A percentile compares a stretch with the other conserved stretches of the same genome.
Conservation (phyloP, 1,140 invertebrate genomes). For the Aphidius ervi region DNA sequence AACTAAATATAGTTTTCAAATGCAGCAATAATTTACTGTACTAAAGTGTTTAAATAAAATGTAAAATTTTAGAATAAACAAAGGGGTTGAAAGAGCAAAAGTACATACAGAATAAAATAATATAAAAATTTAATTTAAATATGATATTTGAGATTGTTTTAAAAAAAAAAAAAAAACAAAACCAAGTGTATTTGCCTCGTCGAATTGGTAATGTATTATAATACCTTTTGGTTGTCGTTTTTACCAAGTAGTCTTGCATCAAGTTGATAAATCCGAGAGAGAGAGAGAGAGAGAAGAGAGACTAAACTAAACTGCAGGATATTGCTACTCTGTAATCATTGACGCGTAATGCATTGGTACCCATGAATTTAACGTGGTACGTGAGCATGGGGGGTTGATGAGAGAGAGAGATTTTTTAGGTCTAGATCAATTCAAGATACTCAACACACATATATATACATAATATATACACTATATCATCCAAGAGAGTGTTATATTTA, state of each 20-base stretch:
- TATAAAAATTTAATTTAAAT: too few relatives aligned
- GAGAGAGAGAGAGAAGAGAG: constrained; percentile 25
- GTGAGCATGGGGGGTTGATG: background rate
- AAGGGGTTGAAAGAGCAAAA: too few relatives aligned
- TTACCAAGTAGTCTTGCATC: constrained; percentile 1
- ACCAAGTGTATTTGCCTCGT: constrained; percentile 31
- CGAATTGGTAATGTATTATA: constrained; percentile 55
- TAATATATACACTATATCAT: background rate
- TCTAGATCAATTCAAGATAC: background rate
- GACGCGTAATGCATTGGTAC: constrained; percentile 54
- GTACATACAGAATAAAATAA: too few relatives aligned
- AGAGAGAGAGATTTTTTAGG: constrained; percentile 8
- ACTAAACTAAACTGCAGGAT: constrained; percentile 47
- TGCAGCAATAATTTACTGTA: too few relatives aligned
- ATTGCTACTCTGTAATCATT: constrained; percentile 53
- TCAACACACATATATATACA: constrained; percentile 3
- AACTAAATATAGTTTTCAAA: too few relatives aligned
- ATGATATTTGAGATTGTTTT: constrained; percentile 12
- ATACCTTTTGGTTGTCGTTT: constrained; percentile 36
- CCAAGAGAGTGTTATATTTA: too few relatives aligned
- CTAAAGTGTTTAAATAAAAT: too few relatives aligned
- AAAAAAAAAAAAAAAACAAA: too few relatives aligned
- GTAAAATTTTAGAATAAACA: too few relatives aligned
- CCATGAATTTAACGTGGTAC: constrained; percentile 37
- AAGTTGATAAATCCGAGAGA: background rate